Evolutionary conservation across 1,140 invertebrate genomes (phyloP).

Genomic region (Formica selysi): DNA sequence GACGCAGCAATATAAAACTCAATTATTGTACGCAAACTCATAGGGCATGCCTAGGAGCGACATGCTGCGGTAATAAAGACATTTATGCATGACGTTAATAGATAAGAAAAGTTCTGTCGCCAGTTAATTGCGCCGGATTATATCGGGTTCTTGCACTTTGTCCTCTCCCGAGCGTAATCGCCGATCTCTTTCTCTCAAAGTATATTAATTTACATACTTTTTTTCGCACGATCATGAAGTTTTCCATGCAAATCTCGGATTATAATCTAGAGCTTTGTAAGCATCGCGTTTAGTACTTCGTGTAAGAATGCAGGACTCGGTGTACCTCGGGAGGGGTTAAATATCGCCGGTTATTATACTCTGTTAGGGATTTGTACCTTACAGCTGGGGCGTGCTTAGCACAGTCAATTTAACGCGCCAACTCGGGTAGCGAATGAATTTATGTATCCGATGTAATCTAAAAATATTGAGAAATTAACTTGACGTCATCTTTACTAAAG

Average conservation of each 20-base stretch:
- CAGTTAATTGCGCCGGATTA: constrained; percentile 49
- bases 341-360: constrained; percentile 50
- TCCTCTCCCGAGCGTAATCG: constrained; percentile 47
- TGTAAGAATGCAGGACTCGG: constrained; percentile 50
- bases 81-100: constrained; percentile 54
- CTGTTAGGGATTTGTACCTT: constrained; percentile 38
- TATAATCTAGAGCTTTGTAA: constrained; percentile 58
- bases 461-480: constrained; percentile 21
- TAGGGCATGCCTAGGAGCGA: constrained; percentile 13
- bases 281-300: constrained; percentile 55
- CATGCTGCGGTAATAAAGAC: constrained; percentile 35
- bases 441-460: neutral
- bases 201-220: constrained; percentile 62
- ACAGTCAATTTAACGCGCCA: constrained; percentile 19
- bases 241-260: constrained; percentile 57
- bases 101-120: constrained; percentile 58
- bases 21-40: constrained; percentile 13
- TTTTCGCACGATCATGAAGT: constrained; percentile 61
- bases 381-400: constrained; percentile 5
- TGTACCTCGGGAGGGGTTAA: constrained; percentile 29
- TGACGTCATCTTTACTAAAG: neutral
- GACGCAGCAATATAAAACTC: neutral
- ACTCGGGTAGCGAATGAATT: neutral
- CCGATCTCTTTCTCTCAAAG: constrained; percentile 51
- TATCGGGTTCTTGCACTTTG: constrained; percentile 49